These are phyloP conservation scores for Manacus vitellinus DNA, from an alignment of 2,113 vertebrate genomes.

Conservation along the genomic window DNA sequence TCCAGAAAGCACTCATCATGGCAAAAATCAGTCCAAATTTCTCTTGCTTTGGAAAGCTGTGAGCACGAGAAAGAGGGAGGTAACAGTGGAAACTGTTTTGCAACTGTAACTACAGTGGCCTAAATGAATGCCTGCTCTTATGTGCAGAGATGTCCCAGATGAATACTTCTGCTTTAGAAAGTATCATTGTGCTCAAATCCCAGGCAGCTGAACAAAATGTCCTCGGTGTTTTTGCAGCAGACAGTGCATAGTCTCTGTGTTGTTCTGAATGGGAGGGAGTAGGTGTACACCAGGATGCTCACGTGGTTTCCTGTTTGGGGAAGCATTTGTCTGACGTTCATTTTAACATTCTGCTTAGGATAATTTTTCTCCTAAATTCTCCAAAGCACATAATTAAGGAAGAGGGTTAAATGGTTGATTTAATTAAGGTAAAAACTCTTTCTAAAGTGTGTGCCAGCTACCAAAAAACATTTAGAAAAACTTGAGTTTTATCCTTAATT, in stretches of 20 bases:
- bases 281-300: constrained; percentile 13
- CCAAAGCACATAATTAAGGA: constrained; percentile 45
- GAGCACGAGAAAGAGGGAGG: not conserved
- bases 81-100: constrained; percentile 60
- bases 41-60: constrained; percentile 5
- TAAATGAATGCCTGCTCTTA: constrained; percentile 37
- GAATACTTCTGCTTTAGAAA: constrained; percentile 36
- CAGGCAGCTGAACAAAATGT: constrained; percentile 51
- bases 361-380: constrained; percentile 40
- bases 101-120: constrained; percentile 38
- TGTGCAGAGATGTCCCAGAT: constrained; percentile 41
- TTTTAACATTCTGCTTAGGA: not conserved
- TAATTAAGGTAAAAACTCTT: constrained; percentile 51
- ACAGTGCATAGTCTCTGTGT: not conserved
- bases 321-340: constrained; percentile 13
- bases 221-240: not conserved
- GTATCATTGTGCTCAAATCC: not conserved
- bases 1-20: constrained; percentile 1
- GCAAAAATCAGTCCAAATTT: constrained; percentile 5
- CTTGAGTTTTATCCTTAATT: constrained; percentile 38
- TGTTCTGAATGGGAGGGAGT: constrained; percentile 1
- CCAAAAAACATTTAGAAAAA: constrained; percentile 21
- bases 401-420: constrained; percentile 31
- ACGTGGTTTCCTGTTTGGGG: constrained; percentile 43
- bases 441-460: constrained; percentile 19